Conservation (phyloP, 2,113 vertebrate genomes). For the Columbina picui region DNA sequence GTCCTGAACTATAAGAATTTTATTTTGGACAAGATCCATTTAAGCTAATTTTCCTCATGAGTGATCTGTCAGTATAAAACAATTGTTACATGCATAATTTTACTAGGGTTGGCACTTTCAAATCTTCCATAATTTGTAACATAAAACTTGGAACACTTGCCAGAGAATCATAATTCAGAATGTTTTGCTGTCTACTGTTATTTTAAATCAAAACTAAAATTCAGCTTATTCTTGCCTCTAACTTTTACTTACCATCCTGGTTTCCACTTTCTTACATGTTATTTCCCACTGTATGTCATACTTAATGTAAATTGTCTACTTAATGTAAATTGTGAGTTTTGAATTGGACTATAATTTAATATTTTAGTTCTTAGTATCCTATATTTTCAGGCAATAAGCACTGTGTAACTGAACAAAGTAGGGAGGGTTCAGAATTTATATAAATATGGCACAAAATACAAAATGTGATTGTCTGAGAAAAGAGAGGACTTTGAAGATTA, state of each 20-base stretch:
- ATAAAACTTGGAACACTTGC: not conserved
- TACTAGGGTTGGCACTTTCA: constrained; percentile 4
- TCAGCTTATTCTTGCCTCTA: not conserved
- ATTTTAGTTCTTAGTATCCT: not conserved
- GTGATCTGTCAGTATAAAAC: constrained; percentile 3
- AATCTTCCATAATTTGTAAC: not conserved
- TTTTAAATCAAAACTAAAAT: constrained; percentile 17
- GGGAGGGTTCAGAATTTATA: not conserved
- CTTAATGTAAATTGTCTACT: not conserved
- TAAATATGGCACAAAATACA: not conserved
- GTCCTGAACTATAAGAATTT: not conserved
- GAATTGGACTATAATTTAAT: not conserved
- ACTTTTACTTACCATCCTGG: not conserved
- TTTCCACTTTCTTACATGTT: not conserved
- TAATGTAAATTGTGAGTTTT: not conserved
- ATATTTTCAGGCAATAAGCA: not conserved
- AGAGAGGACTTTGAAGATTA: not conserved
- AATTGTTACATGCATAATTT: not conserved
- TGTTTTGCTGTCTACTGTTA: not conserved
- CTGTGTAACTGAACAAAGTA: not conserved
- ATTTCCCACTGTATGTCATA: not conserved
- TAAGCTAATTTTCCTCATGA: constrained; percentile 39
- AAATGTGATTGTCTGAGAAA: not conserved
- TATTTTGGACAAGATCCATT: constrained; percentile 3
- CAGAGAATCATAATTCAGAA: not conserved